Conservation (phyloP, 1,140 invertebrate species). For the Thaumatotibia leucotreta region DNA sequence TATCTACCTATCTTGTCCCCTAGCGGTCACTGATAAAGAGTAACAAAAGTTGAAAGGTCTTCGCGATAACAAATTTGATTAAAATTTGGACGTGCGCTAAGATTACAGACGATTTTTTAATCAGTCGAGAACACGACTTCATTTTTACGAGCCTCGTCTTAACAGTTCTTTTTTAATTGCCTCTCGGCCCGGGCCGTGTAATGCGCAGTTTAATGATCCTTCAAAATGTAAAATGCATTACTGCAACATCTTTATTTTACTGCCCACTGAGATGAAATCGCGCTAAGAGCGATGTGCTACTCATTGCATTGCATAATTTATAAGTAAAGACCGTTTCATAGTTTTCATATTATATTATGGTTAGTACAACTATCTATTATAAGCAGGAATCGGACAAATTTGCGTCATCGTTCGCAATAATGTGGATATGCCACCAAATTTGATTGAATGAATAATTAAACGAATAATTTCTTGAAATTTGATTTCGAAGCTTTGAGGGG, state of each 20-base stretch:
- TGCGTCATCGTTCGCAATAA: no score
- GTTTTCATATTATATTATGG: not conserved
- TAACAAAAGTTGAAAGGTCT: constrained; percentile 20
- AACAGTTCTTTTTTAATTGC: constrained; percentile 72
- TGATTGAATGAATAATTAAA: no score
- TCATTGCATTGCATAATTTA: not conserved
- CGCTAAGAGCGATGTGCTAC: not conserved
- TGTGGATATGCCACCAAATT: no score
- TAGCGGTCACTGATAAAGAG: constrained; percentile 24
- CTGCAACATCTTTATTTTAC: constrained; percentile 67
- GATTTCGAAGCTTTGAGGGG: no score
- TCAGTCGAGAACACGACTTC: constrained; percentile 70
- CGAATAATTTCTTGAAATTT: no score
- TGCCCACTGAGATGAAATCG: constrained; percentile 28
- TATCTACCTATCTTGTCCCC: not conserved
- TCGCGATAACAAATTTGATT: constrained; percentile 44
- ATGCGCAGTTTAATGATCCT: constrained; percentile 72
- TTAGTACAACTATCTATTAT: no score
- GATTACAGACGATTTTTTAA: constrained; percentile 65
- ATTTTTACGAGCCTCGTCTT: constrained; percentile 67
- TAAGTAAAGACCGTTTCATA: not conserved
- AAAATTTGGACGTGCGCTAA: constrained; percentile 54
- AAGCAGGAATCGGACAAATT: no score
- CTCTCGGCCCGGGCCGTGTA: constrained; percentile 60
- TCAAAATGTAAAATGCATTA: constrained; percentile 73